These are phyloP conservation scores for Rhagium mordax DNA, from an alignment of 2,888 invertebrate species.

Conservation along the genomic window DNA sequence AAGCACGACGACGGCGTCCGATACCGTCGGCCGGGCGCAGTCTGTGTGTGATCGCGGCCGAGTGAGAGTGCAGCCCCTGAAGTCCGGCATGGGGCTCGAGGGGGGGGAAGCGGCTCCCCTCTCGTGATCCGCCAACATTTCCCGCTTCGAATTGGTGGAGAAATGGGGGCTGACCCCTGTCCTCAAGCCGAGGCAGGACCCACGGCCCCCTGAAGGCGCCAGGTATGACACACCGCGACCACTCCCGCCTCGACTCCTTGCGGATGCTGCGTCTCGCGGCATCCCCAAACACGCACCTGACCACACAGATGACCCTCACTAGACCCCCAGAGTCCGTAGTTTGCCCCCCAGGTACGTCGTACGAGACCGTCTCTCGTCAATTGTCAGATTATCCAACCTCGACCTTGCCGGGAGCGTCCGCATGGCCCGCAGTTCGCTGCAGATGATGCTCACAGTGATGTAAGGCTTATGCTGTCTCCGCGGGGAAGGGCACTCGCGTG, in stretches of 20 bases:
- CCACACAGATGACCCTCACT: constrained; percentile 19
- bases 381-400: constrained; percentile 30
- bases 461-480: neutral
- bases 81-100: constrained; percentile 75
- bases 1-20: constrained; percentile 63
- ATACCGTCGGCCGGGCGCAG: constrained; percentile 67
- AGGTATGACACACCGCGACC: constrained; percentile 73
- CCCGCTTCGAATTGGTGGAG: constrained; percentile 97
- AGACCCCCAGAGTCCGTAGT: constrained; percentile 8
- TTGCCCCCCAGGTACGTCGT: constrained; percentile 11
- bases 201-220: constrained; percentile 86
- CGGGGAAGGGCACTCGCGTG: constrained; percentile 26
- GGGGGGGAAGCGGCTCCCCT: constrained; percentile 76
- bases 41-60: constrained; percentile 69
- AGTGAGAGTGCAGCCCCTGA: constrained; percentile 70
- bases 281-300: constrained; percentile 36
- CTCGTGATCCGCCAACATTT: constrained; percentile 90
- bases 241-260: constrained; percentile 58
- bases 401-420: constrained; percentile 40
- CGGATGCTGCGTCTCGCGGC: constrained; percentile 57
- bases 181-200: constrained; percentile 96
- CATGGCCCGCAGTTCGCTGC: constrained; percentile 14
- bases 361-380: neutral
- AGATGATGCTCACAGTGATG: constrained; percentile 19
- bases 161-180: constrained; percentile 99